Evolutionary conservation across 2,113 vertebrate species (phyloP).

Genomic region (Myotis brandtii): DNA sequence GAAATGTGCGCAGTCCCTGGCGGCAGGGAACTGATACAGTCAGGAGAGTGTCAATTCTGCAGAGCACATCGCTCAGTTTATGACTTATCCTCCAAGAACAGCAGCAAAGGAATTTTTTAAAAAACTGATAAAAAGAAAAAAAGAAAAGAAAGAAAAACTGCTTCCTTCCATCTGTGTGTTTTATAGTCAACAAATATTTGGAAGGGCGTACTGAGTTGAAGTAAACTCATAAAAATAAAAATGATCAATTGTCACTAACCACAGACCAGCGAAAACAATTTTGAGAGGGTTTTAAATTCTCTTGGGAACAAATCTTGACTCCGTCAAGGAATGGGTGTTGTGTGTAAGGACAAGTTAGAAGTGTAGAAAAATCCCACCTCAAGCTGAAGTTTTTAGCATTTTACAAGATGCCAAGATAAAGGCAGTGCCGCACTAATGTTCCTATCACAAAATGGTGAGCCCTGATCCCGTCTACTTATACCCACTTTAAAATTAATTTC

Average conservation of each 20-base stretch:
- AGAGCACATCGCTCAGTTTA: neutral
- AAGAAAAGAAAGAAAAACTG: neutral
- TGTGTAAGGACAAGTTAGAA: neutral
- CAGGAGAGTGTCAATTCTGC: neutral
- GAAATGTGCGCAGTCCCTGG: neutral
- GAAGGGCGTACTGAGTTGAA: neutral
- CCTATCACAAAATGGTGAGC: neutral
- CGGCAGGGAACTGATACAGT: neutral
- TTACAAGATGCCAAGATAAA: neutral
- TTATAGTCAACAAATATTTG: slow-evolving; percentile 51
- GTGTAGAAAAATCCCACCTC: neutral
- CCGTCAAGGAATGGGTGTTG: neutral
- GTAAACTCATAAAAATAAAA: slow-evolving; percentile 43
- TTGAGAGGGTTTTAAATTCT: slow-evolving; percentile 3
- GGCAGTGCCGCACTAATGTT: neutral
- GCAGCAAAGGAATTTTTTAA: neutral
- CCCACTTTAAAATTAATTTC: neutral
- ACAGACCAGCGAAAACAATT: neutral
- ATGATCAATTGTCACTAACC: neutral
- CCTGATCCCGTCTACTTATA: neutral
- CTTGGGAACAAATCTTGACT: neutral
- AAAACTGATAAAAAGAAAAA: slow-evolving; percentile 47
- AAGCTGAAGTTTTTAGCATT: neutral
- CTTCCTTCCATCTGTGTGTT: neutral
- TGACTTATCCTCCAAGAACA: neutral